Base-by-base conservation (phyloP, 1,140 invertebrate species). In the Neodiprion lecontei region DNA sequence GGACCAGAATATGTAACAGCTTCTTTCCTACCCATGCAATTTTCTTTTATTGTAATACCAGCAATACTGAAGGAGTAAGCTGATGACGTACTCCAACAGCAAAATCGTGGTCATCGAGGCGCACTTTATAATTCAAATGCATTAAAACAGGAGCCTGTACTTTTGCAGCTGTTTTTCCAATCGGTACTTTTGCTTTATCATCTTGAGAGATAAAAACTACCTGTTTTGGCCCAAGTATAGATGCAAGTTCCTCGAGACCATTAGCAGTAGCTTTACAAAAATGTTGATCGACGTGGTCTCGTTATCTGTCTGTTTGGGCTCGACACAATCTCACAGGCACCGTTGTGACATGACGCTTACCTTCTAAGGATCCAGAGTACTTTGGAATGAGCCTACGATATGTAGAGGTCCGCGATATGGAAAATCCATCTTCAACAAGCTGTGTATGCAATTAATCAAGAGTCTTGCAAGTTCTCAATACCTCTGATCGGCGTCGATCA, bases 101-200 rank as follows among this genome's bases (percentile, higher is more conserved):
- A 76, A 79, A 89, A 79, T 89, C 88, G 79, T 89, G 87, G 79
- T 88, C 85, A 67, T 88, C 85, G 14, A 88, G 78, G 48, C 49
- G 70, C 10, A 89, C 80, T 74, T 77, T 70, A 78, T 88, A 88
- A 73, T 88, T 82, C 40, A 87, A 9, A 75, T 83, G 79, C 85
- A 17, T 17, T 17, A 17, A 17, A 17, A 17, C 17, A 17, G 17
- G 17, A 17, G 17, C 17, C 78, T 88, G 85, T 72, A 82, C 84
- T 47, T 85, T 87, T 70, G 83, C 87, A 67, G 85, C 87, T 70
- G 85, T 81, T 40, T 86, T 67, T 48, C 87, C 86, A 40, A 88
- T 80, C 48, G 88, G 85, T 0, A 89, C 85, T 21, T 85, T 78
- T 49, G 85, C 83, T 83, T 88, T 88, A 70, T 88, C 87, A 17